phyloP scores from a whole-genome alignment of 2,888 invertebrate genomes.

The Ormyrus pomaceus region DNA sequence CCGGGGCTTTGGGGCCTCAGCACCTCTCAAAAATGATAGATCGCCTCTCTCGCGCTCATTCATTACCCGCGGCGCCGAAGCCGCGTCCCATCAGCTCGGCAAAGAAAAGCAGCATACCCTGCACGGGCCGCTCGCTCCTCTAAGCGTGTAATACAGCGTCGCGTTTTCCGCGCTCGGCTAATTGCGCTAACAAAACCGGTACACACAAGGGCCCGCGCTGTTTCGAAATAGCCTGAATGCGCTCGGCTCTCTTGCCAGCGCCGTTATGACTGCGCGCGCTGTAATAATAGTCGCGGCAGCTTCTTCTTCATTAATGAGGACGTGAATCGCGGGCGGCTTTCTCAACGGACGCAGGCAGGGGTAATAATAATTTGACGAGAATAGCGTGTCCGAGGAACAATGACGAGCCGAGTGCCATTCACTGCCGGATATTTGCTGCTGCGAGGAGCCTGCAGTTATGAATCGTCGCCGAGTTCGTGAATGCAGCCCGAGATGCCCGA shows the following conservation, averaged over 20 bases:
- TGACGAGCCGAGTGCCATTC: slow-evolving; percentile 44
- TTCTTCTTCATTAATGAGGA: slow-evolving; percentile 69
- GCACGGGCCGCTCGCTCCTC: neutral
- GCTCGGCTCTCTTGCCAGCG: neutral
- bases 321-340: slow-evolving; percentile 55
- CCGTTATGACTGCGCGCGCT: slow-evolving; percentile 70
- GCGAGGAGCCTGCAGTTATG: neutral
- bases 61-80: slow-evolving; percentile 46
- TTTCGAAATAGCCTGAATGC: slow-evolving; percentile 43
- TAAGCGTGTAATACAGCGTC: slow-evolving; percentile 8
- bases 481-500: no score
- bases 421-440: slow-evolving; percentile 1
- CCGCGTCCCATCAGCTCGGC: no score
- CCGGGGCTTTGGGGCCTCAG: slow-evolving; percentile 12
- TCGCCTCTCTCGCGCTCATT: slow-evolving; percentile 38
- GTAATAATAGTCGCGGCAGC: slow-evolving; percentile 70
- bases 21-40: slow-evolving; percentile 52
- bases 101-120: neutral
- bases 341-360: slow-evolving; percentile 6
- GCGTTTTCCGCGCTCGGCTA: slow-evolving; percentile 56
- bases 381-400: slow-evolving; percentile 58
- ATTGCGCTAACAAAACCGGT: slow-evolving; percentile 15
- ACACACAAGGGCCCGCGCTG: slow-evolving; percentile 66
- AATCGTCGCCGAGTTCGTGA: no score
- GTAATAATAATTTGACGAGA: slow-evolving; percentile 60